Base-by-base conservation (phyloP, 2,113 vertebrate species). In the Trogon melanurus region DNA sequence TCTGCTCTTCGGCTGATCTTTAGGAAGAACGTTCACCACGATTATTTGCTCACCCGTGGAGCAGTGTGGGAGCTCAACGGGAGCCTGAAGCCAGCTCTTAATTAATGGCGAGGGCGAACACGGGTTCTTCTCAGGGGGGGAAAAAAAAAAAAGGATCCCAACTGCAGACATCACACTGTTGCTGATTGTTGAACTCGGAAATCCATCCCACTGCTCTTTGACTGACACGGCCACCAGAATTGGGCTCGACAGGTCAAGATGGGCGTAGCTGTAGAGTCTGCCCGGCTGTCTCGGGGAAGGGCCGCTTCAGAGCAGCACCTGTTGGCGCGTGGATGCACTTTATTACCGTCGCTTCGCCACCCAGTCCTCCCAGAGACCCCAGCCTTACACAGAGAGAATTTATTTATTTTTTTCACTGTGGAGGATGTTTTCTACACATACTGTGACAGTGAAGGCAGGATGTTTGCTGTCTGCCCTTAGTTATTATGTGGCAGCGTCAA, bases 401-500 rank as follows among this genome's bases (percentile, higher is more conserved):
- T 25, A 41, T 11, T 34, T 50, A 5, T 71, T 66, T 38, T 94
- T 41, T 30, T 54, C 47, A 83, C 60, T 41, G 18, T 82, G 91
- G 60, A 95, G 75, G 79, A 66, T 74, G 34, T 93, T 97, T 97
- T 80, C 92, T 95, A 79, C 69, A 94, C 73, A 7, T 91, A 54
- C 53, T 53, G 26, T 88, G 74, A 84, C 75, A 88, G 53, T 51
- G 16, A 76, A n/a, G 93, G 91, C 95, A 96, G 53, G 60, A 26
- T 84, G 73, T 97, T 89, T 87, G 95, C 88, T 92, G 60, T 67
- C 75, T 82, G 22, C 87, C 94, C 45, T 96, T 94, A 79, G 94
- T 95, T 98, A 97, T 98, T 96, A 80, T 95, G 97, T 97, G 94
- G 96, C 94, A 97, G 32, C 36, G 9, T 89, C 88, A 95, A 88